Evolutionary conservation across 2,113 vertebrate genomes (phyloP).

Genomic region (Martes martes): DNA sequence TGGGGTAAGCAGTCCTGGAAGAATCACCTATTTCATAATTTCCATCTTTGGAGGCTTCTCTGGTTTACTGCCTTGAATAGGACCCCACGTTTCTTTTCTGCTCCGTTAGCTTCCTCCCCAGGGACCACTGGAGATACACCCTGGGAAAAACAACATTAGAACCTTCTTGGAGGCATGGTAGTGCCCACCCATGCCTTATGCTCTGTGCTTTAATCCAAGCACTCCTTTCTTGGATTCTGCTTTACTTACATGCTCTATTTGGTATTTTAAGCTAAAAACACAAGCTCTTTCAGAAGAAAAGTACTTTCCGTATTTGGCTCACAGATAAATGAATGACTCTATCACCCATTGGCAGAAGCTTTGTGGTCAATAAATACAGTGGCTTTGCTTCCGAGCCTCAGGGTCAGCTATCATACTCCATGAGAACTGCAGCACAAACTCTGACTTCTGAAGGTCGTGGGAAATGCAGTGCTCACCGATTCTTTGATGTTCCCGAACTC

Average conservation of each 20-base stretch:
- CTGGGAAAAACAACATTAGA: not conserved
- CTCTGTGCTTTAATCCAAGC: not conserved
- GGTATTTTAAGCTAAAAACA: not conserved
- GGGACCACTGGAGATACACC: not conserved
- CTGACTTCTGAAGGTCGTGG: not conserved
- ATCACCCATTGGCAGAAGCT: not conserved
- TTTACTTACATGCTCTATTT: not conserved
- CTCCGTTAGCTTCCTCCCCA: not conserved
- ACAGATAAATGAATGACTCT: not conserved
- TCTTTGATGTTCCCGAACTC: conserved; percentile 14
- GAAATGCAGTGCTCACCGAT: not conserved
- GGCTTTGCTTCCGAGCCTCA: not conserved
- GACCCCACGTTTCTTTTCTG: not conserved
- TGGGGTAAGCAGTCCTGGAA: not conserved
- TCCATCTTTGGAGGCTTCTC: not conserved
- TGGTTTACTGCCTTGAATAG: not conserved
- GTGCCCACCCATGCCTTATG: not conserved
- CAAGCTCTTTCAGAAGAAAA: not conserved
- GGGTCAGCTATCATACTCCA: not conserved
- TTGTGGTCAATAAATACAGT: not conserved
- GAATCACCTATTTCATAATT: not conserved
- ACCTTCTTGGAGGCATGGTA: not conserved
- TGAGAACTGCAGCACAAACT: not conserved
- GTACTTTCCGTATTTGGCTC: not conserved
- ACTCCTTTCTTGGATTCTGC: not conserved